These are phyloP conservation scores for Arrhamphus sclerolepis DNA, from an alignment of 2,797 vertebrate species.

Conservation along the genomic window DNA sequence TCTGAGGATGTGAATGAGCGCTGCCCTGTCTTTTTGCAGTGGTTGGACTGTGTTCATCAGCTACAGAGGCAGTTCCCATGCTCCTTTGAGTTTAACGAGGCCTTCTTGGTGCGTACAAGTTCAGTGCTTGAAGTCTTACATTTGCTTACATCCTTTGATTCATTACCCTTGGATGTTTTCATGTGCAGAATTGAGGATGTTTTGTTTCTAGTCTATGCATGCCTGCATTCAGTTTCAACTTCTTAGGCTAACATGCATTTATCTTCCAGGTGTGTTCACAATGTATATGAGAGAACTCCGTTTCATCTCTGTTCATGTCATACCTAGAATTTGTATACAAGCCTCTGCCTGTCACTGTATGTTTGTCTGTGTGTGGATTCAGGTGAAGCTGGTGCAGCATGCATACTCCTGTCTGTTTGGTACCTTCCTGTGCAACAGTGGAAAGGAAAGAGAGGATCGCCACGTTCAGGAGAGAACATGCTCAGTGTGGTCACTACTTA, in stretches of 20 bases:
- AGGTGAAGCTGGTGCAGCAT: constrained; percentile 99
- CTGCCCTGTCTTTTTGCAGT: constrained; percentile 97
- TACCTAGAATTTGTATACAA: constrained; percentile 27
- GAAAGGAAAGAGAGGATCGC: constrained; percentile 93
- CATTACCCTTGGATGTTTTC: not conserved
- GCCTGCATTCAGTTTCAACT: constrained; percentile 3
- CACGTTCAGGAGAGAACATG: constrained; percentile 95
- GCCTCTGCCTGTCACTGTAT: constrained; percentile 19
- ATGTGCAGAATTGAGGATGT: not conserved
- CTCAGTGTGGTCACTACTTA: constrained; percentile 95
- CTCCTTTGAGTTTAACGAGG: constrained; percentile 98
- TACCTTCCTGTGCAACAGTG: constrained; percentile 98
- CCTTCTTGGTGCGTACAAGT: constrained; percentile 89
- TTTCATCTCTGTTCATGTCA: constrained; percentile 9
- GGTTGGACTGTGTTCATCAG: constrained; percentile 98
- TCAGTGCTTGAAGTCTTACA: not conserved
- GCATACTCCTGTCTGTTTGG: constrained; percentile 98
- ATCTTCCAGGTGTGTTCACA: constrained; percentile 1
- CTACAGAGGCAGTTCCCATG: constrained; percentile 99
- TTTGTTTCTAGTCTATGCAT: not conserved
- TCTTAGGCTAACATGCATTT: constrained; percentile 5
- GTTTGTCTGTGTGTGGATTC: constrained; percentile 28
- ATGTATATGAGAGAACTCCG: not conserved
- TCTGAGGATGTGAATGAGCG: constrained; percentile 96
- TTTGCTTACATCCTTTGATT: constrained; percentile 1